Evolutionary conservation across 2,888 invertebrate species (phyloP).

Genomic region (Diarsia mendica): DNA sequence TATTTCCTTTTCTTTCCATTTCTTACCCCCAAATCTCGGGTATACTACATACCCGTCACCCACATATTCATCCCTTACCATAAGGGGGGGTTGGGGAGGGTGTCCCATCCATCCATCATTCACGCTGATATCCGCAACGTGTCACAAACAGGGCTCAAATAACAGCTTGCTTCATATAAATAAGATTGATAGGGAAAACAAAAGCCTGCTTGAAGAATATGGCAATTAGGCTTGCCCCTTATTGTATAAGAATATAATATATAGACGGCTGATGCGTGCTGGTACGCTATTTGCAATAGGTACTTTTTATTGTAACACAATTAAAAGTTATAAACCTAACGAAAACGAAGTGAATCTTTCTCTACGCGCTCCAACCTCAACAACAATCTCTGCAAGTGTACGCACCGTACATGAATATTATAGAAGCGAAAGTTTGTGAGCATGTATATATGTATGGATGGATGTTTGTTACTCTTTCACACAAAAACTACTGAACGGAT

Average conservation of each 20-base stretch:
- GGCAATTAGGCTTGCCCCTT: background rate
- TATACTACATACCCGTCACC: background rate
- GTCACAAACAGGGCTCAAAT: conserved; percentile 25
- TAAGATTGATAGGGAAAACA: conserved; percentile 21
- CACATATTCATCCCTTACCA: background rate
- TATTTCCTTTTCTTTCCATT: background rate
- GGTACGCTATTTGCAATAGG: no score
- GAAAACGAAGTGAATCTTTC: no score
- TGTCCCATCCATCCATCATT: conserved; percentile 25
- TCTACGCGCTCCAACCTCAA: no score
- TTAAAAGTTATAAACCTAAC: no score
- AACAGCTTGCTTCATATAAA: conserved; percentile 27
- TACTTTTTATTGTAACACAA: no score
- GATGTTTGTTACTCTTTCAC: no score
- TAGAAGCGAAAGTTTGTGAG: no score
- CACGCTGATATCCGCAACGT: conserved; percentile 17
- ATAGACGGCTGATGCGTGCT: no score
- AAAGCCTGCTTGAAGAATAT: background rate
- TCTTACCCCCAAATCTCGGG: background rate
- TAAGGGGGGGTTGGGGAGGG: background rate
- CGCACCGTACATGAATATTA: no score
- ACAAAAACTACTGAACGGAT: no score
- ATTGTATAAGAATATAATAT: background rate
- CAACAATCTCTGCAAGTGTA: no score
- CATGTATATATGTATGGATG: no score